Conservation (phyloP, 2,113 vertebrate genomes). For the Maccullochella peelii region DNA sequence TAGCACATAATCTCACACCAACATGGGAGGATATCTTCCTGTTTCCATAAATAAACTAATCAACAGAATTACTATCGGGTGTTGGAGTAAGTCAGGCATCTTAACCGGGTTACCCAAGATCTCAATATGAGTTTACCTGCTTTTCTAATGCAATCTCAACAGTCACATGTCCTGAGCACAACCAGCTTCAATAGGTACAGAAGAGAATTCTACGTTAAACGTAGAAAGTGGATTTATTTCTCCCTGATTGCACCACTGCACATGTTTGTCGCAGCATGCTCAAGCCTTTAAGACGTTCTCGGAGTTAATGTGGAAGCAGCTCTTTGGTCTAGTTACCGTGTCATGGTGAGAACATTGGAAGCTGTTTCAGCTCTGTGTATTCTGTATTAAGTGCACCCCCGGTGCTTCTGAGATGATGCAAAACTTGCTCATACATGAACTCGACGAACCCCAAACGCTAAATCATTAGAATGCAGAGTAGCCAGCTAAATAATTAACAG, state of each 20-base stretch:
- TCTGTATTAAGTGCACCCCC: slow-evolving; percentile 21
- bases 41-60: slow-evolving; percentile 12
- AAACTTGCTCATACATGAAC: slow-evolving; percentile 27
- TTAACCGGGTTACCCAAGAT: background rate
- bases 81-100: background rate
- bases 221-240: slow-evolving; percentile 8
- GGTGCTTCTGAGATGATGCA: slow-evolving; percentile 36
- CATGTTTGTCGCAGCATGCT: slow-evolving; percentile 14
- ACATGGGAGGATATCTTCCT: background rate
- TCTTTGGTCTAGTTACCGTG: background rate
- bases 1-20: slow-evolving; percentile 28
- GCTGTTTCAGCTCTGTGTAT: slow-evolving; percentile 12
- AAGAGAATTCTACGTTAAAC: background rate
- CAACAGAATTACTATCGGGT: background rate
- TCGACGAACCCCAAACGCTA: background rate
- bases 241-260: slow-evolving; percentile 23
- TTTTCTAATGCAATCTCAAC: background rate
- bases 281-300: slow-evolving; percentile 8
- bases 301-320: slow-evolving; percentile 29
- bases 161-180: background rate
- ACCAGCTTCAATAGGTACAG: background rate
- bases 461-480: slow-evolving; percentile 39
- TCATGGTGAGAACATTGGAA: slow-evolving; percentile 3
- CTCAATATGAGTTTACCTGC: background rate
- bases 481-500: slow-evolving; percentile 34